Evolutionary conservation across 2,113 vertebrate species (phyloP), one percentile per base, ranked within the genome.

Genomic region (Amazona vittata): DNA sequence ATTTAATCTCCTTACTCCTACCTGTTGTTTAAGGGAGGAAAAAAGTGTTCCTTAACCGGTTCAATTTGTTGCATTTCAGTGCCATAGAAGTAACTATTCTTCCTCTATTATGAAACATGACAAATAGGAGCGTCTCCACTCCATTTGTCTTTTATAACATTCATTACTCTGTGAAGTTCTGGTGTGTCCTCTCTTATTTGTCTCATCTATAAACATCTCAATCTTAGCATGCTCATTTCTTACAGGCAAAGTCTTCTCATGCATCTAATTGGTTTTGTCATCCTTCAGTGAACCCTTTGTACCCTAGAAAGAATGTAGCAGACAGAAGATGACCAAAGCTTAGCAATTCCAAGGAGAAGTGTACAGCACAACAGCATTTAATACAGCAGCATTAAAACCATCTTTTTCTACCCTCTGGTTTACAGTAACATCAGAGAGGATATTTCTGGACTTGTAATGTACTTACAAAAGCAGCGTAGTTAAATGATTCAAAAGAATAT

Each of bases 171-270:
- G 41, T 76, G 16, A 83, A 80, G 47, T 89, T 93, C 52, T 91
- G 46, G 26, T 37, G 59, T 93, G 82, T 89, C 84, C 53, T 79
- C 70, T 87, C 59, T 78, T 95, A 76, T 93, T 97, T 96, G 74
- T 93, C 74, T 91, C 74, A 31, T 85, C 75, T 63, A 41, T 39
- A 91, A 96, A 94, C 87, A 95, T 91, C 91, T 96, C 77, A 95
- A 80, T 96, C 67, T 83, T 15, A 53, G 35, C 31, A 11, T 46
- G 25, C 41, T 93, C 10, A 65, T 90, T 95, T 95, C 78, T 69
- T 67, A 49, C 4, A 25, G 53, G 26, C 31, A 13, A 86, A 81
- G n/a, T 8, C 25, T 74, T 91, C 35, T 75, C 2, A 9, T 74
- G 75, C 8, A 60, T 94, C 71, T 91, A 76, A 91, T 90, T 1